Base-by-base conservation (phyloP, 2,888 invertebrate species). In the Gisinianus flammeolus region DNA sequence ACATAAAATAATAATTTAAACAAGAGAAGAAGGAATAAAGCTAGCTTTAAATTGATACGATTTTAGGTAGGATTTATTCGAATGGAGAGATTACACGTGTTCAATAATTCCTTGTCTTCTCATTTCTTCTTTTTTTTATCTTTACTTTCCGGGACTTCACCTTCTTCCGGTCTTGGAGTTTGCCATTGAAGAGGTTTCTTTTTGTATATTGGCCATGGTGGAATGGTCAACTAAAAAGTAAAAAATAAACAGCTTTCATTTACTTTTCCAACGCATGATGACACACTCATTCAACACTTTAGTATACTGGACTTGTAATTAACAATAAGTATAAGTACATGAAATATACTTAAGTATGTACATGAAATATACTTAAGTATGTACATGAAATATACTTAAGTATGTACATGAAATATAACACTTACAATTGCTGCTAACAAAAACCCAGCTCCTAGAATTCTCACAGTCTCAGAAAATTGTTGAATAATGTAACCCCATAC, bases 151-250 rank as follows among this genome's bases (percentile, higher is more conserved):
- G 83, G 75, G 56, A 83, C 83, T 0, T 86, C 85, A 24, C 84
- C 85, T 79, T 89, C 26, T 80, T 85, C 85, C 24, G 83, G 79
- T 71, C 86, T 67, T 35, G 76, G 85, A 24, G 88, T 95, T 86
- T 95, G 95, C 97, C 97, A 97, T 81, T 92, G 92, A 5, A 97
- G 88, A 1, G 96, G 92, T 86, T 94, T 94, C 81, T 91, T 91
- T 81, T 96, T 91, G 86, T 95, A 97, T 91, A 97, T 93, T 0
- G 97, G 95, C 97, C 97, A 97, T n/a, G 97, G 96, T 31, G 97
- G 97, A 85, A 97, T 92, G 0, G 96, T 95, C 66, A 96, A 87
- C 92, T 92, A 85, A 4, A 86, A 85, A 85, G 85, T 73, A 77
- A 1, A 16, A 22, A 67, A 33, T 31, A 4, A 2, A 74, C n/a